Evolutionary conservation across 2,113 vertebrate species (phyloP), one percentile per base, ranked within the genome.

Genomic region (Struthidea cinerea): DNA sequence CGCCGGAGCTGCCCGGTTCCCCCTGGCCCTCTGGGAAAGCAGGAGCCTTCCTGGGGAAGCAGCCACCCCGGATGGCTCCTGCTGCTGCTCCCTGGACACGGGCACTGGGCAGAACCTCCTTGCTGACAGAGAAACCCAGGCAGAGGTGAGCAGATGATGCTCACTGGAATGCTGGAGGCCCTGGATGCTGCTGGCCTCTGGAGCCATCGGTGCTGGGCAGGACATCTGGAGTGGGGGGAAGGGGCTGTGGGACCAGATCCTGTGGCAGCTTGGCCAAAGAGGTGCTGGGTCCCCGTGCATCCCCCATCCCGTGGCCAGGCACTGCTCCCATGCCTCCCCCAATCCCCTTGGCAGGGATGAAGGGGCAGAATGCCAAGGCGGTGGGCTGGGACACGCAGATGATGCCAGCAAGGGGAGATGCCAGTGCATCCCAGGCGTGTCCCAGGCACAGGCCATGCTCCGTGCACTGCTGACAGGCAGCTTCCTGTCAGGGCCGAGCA

Each of bases 221-320:
- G 55, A 73, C 0, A 1, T 13, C 23, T 63, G 73, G 57, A 69
- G 41, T 0, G 1, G 32, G 30, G 52, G 14, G 33, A 89, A 47
- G 24, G 13, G 41, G 35, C 35, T 33, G 12, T 0, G 2, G 63
- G 86, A 20, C 2, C 1, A 3, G 7, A 49, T 33, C 44, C 63
- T 74, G 79, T 3, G 28, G 44, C 28, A 56, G 6, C 52, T 33
- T 33, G 33, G 47, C 42, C 46, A 18, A 27, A 70, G 22, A 4
- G 55, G 16, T 35, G 41, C 49, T 47, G 41, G 23, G 9, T 2
- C 33, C 57, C 32, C 0, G 0, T 8, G 5, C 33, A 37, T 24
- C 5, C 49, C 44, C n/a, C 1, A 0, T 27, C 12, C 46, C 1
- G 0, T 35, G 50, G 50, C 37, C 5, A 9, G 53, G 41, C 8